Percentiles rank a stretch among this genome's conserved stretches.
These are phyloP conservation scores for Myocastor coypus DNA, from an alignment of 2,113 vertebrate species.

Conservation along the genomic window DNA sequence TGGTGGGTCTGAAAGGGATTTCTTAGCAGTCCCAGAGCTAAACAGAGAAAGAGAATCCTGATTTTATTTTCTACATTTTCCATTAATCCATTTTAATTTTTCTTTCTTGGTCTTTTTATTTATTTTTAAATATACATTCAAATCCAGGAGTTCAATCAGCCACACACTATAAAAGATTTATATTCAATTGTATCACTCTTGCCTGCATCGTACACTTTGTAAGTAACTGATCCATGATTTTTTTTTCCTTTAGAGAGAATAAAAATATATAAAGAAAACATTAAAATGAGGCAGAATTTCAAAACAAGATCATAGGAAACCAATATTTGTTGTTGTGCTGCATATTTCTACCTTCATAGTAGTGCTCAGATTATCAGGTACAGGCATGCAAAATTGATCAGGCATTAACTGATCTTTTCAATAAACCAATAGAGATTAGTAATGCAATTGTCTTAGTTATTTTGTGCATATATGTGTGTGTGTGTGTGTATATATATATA, in stretches of 20 bases:
- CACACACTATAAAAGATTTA: background rate
- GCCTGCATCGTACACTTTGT: background rate
- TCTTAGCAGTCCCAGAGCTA: background rate
- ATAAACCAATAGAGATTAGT: too few species aligned
- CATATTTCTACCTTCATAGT: too few species aligned
- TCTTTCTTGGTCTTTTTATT: background rate
- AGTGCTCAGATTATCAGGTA: too few species aligned
- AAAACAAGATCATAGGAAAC: too few species aligned
- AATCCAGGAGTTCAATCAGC: background rate
- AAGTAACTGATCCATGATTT: background rate
- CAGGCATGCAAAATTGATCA: too few species aligned
- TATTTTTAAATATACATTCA: background rate
- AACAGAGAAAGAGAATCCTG: fast-evolving
- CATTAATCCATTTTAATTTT: background rate
- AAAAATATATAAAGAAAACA: too few species aligned
- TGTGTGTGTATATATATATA: too few species aligned
- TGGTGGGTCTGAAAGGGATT: background rate
- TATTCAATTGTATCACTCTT: background rate
- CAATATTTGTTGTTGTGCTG: too few species aligned
- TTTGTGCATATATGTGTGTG: too few species aligned
- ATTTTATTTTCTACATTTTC: background rate
- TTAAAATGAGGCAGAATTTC: too few species aligned
- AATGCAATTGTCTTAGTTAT: too few species aligned
- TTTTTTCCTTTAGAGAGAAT: background rate
- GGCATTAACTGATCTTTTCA: too few species aligned